Percentiles rank a stretch among this genome's conserved stretches.
Evolutionary conservation across 2,113 vertebrate genomes (phyloP).

Genomic region (Glareola pratincola): DNA sequence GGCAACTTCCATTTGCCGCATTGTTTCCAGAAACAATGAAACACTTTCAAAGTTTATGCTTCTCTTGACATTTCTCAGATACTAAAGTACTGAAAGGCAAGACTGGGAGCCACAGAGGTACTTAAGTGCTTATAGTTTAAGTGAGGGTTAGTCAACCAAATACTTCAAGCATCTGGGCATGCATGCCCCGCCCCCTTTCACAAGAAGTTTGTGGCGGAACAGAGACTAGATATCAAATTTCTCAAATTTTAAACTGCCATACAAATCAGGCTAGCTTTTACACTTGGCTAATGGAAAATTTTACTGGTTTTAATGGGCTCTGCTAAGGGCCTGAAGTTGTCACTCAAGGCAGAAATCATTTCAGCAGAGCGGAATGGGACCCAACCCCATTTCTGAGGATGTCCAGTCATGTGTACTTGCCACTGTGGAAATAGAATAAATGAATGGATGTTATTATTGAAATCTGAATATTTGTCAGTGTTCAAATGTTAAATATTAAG

Average conservation of each 20-base stretch:
- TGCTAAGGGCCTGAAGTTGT: neutral
- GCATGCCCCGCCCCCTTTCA: neutral
- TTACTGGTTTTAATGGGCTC: neutral
- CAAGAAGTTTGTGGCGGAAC: neutral
- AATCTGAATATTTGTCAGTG: neutral
- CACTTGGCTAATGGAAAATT: neutral
- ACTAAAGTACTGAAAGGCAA: neutral
- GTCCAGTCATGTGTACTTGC: neutral
- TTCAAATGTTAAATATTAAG: neutral
- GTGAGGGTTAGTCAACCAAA: neutral
- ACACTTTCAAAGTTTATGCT: neutral
- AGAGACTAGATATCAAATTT: neutral
- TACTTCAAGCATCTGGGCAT: neutral
- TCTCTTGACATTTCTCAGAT: constrained; percentile 29
- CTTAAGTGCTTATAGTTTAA: constrained; percentile 9
- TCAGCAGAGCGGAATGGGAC: neutral
- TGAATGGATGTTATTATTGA: neutral
- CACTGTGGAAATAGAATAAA: neutral
- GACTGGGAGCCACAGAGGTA: constrained; percentile 1
- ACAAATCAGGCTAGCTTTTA: neutral
- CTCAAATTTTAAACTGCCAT: neutral
- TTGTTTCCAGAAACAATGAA: constrained; percentile 29
- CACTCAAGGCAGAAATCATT: neutral
- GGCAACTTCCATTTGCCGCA: neutral
- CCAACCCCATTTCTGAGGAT: neutral